phyloP scores from a whole-genome alignment of 1,140 invertebrate genomes.

The Lepidotrigona ventralis region DNA sequence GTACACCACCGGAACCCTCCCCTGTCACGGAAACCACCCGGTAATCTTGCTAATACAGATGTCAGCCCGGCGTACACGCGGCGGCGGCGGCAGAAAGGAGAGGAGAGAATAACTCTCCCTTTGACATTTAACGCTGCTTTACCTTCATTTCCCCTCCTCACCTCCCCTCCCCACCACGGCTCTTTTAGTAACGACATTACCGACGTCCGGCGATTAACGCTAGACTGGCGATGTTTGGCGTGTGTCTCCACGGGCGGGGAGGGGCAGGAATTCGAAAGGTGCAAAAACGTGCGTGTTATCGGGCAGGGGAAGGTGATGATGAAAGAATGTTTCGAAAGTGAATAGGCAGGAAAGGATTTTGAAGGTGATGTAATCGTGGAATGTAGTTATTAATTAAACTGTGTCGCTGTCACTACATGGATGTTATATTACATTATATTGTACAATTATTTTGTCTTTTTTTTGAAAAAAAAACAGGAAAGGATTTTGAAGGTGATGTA shows the following conservation, averaged over 20 bases:
- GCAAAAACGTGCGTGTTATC: background rate
- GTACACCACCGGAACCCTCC: constrained; percentile 47
- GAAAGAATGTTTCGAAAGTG: no score
- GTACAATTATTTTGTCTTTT: no score
- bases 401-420: no score
- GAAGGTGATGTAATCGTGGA: no score
- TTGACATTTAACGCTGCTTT: constrained; percentile 42
- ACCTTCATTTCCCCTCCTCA: constrained; percentile 10
- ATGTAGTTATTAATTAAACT: no score
- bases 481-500: no score
- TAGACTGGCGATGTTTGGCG: background rate
- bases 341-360: no score
- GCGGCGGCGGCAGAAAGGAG: background rate
- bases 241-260: no score
- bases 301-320: background rate
- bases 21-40: constrained; percentile 52
- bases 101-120: constrained; percentile 21
- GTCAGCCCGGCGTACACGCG: constrained; percentile 56
- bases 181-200: background rate
- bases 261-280: background rate
- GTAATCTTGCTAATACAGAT: constrained; percentile 73
- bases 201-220: background rate
- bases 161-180: no score
- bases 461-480: no score
- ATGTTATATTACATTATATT: no score